These are phyloP conservation scores for Pogonocherus hispidulus DNA, from an alignment of 2,888 invertebrate species.

Conservation along the genomic window DNA sequence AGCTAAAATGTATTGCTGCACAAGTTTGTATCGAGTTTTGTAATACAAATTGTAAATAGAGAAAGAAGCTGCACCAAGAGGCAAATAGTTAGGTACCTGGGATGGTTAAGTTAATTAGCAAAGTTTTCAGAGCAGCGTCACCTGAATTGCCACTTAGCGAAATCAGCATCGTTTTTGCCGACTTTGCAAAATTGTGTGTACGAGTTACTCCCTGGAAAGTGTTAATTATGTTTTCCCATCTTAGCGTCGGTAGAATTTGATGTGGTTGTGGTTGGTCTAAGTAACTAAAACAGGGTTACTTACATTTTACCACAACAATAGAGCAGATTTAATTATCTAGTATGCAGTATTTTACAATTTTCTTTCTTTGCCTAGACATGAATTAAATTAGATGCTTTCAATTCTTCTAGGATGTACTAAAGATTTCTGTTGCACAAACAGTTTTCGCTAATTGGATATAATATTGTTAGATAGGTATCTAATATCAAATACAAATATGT, in stretches of 20 bases:
- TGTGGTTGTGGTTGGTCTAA: background rate
- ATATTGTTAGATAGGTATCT: too few species aligned
- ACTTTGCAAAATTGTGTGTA: constrained; percentile 9
- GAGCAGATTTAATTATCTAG: too few species aligned
- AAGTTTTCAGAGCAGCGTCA: background rate
- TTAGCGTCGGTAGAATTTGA: background rate
- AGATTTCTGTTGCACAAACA: too few species aligned
- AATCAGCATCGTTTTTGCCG: constrained; percentile 1
- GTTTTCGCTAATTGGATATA: too few species aligned
- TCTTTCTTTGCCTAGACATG: too few species aligned
- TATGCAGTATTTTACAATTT: too few species aligned
- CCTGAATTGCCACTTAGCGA: constrained; percentile 10
- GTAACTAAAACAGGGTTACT: background rate
- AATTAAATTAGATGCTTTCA: too few species aligned
- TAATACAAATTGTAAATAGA: constrained; percentile 3
- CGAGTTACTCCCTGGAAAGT: background rate
- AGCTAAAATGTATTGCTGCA: background rate
- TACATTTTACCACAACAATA: too few species aligned
- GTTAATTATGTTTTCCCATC: background rate
- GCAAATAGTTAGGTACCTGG: constrained; percentile 1
- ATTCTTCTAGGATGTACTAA: too few species aligned
- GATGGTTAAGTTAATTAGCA: constrained; percentile 13
- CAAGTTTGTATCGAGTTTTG: background rate
- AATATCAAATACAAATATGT: too few species aligned
- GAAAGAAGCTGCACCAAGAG: constrained; percentile 10